Base-by-base conservation (phyloP, 2,888 invertebrate species). In the Frankliniella fusca region DNA sequence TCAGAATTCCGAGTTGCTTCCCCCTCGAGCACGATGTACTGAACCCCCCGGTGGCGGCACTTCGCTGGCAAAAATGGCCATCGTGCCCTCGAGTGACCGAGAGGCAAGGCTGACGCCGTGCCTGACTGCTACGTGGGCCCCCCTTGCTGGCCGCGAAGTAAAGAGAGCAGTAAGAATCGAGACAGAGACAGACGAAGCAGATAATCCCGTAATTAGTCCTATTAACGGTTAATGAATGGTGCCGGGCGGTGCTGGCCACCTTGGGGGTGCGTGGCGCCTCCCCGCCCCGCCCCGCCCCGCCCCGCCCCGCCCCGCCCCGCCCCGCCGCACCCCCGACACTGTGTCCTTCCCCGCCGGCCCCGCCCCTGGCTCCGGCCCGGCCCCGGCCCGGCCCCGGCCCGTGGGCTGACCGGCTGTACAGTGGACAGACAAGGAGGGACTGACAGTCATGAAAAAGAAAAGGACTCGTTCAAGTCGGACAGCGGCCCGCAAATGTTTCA, bases 171-270 rank as follows among this genome's bases (percentile, higher is more conserved):
- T 11, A 61, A 11, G 61, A 61, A 61, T 61, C 61, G 70, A 70
- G 70, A 70, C 23, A 70, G 70, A 76, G 27, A 76, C 23, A 27
- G 70, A 76, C 70, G 70, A 27, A 23, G 27, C 70, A 76, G 70
- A 76, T 76, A 27, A 76, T 76, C 12, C 70, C 23, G 70, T 76
- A 76, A 76, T 76, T 76, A 76, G 23, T 76, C 70, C 70, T 76
- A 76, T 76, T 76, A 76, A 76, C 70, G 23, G 70, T 3, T 76
- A 76, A 76, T 76, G 70, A 76, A 76, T 76, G 70, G 70, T 76
- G 70, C 38, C 38, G 38, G 38, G 38, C 38, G 38, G 38, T 38
- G 38, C 38, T 5, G 38, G 38, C 3, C 38, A 38, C 38, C 38
- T 38, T 38, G 38, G 38, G 38, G 38, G 38, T 38, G 38, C 38